phyloP scores from a whole-genome alignment of 2,888 invertebrate genomes.

The Leptopilina drosophilae region DNA sequence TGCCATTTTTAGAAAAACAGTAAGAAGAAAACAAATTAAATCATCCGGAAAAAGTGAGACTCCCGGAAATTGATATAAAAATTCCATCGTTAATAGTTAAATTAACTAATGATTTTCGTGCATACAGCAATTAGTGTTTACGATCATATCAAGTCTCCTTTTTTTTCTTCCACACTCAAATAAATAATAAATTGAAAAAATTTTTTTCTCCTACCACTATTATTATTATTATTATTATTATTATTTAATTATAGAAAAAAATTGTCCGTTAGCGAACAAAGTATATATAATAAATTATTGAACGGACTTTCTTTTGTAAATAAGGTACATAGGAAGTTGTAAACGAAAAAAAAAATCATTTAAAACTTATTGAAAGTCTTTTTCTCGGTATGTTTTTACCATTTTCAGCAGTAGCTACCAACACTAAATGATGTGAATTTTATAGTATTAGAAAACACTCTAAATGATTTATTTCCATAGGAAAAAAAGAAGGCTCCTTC shows the following conservation, averaged over 20 bases:
- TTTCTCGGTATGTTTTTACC: neutral
- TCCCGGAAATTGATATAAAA: neutral
- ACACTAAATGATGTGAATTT: neutral
- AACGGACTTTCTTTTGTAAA: no score
- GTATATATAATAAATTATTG: no score
- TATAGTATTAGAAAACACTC: slow-evolving; percentile 6
- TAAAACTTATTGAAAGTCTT: slow-evolving; percentile 5
- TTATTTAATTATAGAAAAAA: no score
- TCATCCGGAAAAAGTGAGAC: slow-evolving; percentile 1
- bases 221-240: no score
- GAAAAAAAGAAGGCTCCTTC: neutral
- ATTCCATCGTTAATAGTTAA: neutral
- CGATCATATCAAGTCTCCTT: neutral
- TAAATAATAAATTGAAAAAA: no score
- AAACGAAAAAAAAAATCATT: neutral
- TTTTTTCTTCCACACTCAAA: no score
- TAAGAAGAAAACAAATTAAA: neutral
- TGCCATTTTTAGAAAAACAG: no score
- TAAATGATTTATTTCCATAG: slow-evolving; percentile 6
- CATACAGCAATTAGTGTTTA: neutral
- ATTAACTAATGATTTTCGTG: neutral
- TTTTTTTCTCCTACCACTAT: no score
- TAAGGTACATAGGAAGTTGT: no score
- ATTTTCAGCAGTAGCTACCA: neutral
- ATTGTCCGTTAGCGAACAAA: no score